Evolutionary conservation across 2,797 vertebrate species (phyloP), one percentile per base, ranked within the genome.

Genomic region (Trichosurus vulpecula): DNA sequence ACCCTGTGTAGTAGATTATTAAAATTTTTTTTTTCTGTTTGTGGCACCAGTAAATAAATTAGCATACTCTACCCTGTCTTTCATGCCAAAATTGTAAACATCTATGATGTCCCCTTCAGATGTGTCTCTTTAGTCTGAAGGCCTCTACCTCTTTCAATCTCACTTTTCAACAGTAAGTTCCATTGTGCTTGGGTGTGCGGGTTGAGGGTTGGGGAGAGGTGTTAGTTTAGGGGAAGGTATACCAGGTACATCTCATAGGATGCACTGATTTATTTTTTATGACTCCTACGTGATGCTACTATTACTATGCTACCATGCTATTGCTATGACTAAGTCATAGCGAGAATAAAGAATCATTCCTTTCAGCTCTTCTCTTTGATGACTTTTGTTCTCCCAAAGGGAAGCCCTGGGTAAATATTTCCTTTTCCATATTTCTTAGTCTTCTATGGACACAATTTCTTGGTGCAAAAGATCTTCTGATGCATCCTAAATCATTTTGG

Each of bases 61-160:
- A 47, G 30, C 51, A 31, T n/a, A 5, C 10, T 1, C 56, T 5
- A 4, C 41, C 54, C 11, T 27, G 31, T 22, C 31, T 25, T 52
- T 31, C 4, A 13, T 22, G 14, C 27, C 0, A 4, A 47, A 6
- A 0, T 25, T 0, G 0, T 11, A 3, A 74, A 6, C 0, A 0
- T 12, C 47, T 2, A 8, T 0, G 12, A 5, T 8, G 5, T 16
- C 54, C 56, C 81, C 52, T 52, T 31, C 16, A 61, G 66, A 54
- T 31, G 25, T 66, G 41, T 53, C 61, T n/a, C 0, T 14, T 41
- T 6, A 4, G 54, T 55, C n/a, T 0, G 3, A n/a, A 91, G 47
- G 30, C 35, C 25, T n/a, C 1, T 10, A 31, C 22, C 29, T 35
- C 0, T 0, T 0, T 22, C 35, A 19, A 53, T 13, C 0, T 10